phyloP scores from a whole-genome alignment of 2,797 vertebrate genomes.

The Ctenopoma kingsleyae region DNA sequence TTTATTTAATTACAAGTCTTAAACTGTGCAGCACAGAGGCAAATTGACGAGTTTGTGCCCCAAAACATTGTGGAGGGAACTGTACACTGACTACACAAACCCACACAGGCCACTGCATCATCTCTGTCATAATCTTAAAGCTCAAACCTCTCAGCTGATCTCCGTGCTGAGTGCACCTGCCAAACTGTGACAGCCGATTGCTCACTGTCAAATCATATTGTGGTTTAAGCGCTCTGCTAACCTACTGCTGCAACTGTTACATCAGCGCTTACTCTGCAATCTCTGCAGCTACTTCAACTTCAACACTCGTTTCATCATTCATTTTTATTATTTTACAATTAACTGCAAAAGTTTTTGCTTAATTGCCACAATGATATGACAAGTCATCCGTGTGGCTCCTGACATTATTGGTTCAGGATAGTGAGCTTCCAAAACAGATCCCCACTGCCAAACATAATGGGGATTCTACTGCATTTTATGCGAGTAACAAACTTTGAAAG shows the following conservation, averaged over 20 bases:
- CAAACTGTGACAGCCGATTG: slow-evolving; percentile 28
- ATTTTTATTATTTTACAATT: slow-evolving; percentile 8
- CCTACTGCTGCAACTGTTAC: slow-evolving; percentile 35
- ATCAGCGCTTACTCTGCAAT: slow-evolving; percentile 40
- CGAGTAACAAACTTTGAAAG: background rate
- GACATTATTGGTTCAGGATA: background rate
- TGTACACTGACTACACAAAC: background rate
- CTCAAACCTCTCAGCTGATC: slow-evolving; percentile 14
- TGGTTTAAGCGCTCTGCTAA: slow-evolving; percentile 38
- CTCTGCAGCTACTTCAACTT: slow-evolving; percentile 22
- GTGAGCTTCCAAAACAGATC: background rate
- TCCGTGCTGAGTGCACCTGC: slow-evolving; percentile 34
- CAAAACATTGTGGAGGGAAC: background rate
- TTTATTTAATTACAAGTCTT: background rate
- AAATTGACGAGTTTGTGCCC: background rate
- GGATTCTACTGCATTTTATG: background rate
- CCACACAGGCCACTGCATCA: slow-evolving; percentile 4
- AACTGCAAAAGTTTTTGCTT: slow-evolving; percentile 21
- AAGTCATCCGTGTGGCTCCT: background rate
- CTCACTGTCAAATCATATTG: slow-evolving; percentile 47
- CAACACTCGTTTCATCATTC: slow-evolving; percentile 6
- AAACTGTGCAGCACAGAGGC: background rate
- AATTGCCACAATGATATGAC: background rate
- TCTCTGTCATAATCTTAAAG: slow-evolving; percentile 10
- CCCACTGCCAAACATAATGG: background rate